Base-by-base conservation (phyloP, 1,140 invertebrate species). In the Nylanderia fulva region DNA sequence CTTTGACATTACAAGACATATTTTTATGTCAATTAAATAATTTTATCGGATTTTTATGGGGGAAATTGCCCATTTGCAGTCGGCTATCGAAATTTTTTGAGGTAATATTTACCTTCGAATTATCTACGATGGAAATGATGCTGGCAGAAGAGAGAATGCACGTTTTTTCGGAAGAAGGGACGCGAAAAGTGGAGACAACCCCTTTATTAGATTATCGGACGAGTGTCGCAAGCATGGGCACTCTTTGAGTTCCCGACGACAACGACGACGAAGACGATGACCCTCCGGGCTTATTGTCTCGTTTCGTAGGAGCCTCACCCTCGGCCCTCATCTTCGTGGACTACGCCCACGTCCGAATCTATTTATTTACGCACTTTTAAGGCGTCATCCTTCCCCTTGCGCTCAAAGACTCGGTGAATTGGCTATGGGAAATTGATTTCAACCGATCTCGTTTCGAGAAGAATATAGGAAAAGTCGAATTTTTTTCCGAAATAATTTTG, bases 191-290 rank as follows among this genome's bases (percentile, higher is more conserved):
- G 85, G 68, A 76, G 86, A 82, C 91, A 89, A 91, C 92, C 93
- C 93, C 92, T 94, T 93, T 94, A 95, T 95, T 94, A 94, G 93
- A 94, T 95, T 94, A 95, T 90, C 90, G 90, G 91, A 91, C 92
- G 91, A 90, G 88, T 90, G 89, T 91, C 87, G 90, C 90, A 88
- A n/a, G 90, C 86, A 86, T 87, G 90, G 86, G 84, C 86, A 92
- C 87, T 90, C 89, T 90, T 90, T 88, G 88, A 91, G 84, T 90
- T 91, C 82, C 83, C 84, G 85, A 56, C 77, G 63, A 88, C 85
- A 3, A 33, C 29, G 29, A 33, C 29, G 29, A 33, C 29, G 29
- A 33, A 1, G 29, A 33, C 29, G 63, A 88, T 85, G 82, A 93
- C 91, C 92, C 93, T 93, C 88, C 77, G 86, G 90, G 90, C 89